Conservation (phyloP, 2,113 vertebrate genomes). For the Podiceps cristatus region DNA sequence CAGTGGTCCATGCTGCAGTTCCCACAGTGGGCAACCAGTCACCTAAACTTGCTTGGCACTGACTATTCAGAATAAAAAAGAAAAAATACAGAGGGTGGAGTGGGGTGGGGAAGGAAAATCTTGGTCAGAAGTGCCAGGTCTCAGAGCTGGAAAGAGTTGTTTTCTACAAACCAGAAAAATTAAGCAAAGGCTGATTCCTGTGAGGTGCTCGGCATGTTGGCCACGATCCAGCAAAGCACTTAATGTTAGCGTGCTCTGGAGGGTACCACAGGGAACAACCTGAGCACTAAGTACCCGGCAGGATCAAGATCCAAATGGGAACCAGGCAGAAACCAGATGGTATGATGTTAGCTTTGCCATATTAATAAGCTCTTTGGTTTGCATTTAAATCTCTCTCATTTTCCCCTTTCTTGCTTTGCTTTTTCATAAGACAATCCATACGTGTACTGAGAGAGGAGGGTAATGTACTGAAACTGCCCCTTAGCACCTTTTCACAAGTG, state of each 20-base stretch:
- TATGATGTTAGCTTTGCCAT: not conserved
- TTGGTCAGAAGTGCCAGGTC: not conserved
- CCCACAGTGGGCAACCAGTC: not conserved
- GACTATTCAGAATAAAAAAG: not conserved
- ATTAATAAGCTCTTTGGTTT: not conserved
- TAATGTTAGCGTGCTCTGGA: not conserved
- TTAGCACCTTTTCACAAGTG: not conserved
- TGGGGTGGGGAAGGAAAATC: not conserved
- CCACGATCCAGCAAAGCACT: not conserved
- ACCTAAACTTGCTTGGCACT: not conserved
- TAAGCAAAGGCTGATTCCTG: not conserved
- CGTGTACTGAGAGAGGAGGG: not conserved
- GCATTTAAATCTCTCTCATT: not conserved
- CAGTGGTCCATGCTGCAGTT: not conserved
- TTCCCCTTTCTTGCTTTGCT: not conserved
- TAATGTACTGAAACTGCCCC: not conserved
- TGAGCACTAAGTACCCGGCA: not conserved
- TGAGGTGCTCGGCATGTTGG: not conserved
- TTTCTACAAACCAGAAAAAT: constrained; percentile 5
- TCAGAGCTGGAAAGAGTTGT: not conserved
- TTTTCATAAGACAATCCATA: not conserved
- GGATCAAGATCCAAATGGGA: not conserved
- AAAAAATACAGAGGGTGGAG: not conserved
- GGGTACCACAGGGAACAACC: not conserved
- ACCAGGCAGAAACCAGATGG: constrained; percentile 1